Base-by-base conservation (phyloP, 2,113 vertebrate genomes). In the Leptobrachium ailaonicum region DNA sequence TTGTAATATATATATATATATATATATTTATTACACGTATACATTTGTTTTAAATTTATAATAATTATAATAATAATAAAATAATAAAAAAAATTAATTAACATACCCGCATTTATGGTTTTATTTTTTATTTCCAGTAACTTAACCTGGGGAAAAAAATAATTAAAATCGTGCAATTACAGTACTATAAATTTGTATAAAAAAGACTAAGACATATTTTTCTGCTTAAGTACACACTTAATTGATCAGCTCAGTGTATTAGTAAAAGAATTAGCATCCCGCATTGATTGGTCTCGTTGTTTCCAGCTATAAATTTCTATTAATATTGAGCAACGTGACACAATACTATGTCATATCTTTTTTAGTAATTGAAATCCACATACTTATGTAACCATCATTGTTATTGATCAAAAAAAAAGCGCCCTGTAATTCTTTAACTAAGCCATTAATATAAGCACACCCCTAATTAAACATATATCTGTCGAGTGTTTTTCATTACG, bases 201-300 rank as follows among this genome's bases (percentile, higher is more conserved):
- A 42, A 68, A 66, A 40, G 62, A 76, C 66, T 56, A 44, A 56
- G 42, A 77, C 75, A 54, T 69, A 54, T 77, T 77, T 69, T 77
- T 54, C 50, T 77, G 75, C 53, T 42, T 66, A 77, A 42, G 75
- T 77, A 69, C 20, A 32, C 20, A 32, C 67, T 66, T 77, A 64
- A 69, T 77, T 42, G 50, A 40, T 41, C 2, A 60, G 54, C 63
- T 69, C 20, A 69, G 68, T 70, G 60, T 66, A 70, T 77, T 77
- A 77, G 68, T 69, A 77, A 66, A 69, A 60, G 56, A 77, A 77
- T 69, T 77, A 77, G 75, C 12, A 42, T 45, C 54, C 54, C 3
- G 5, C 67, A 77, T 77, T 77, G 75, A 77, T 70, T 40, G 42
- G 50, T 8, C 41, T 8, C 54, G 44, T 53, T 40, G 66, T 54